Conservation (phyloP, 2,797 vertebrate species). For the Sorex maritimensis region DNA sequence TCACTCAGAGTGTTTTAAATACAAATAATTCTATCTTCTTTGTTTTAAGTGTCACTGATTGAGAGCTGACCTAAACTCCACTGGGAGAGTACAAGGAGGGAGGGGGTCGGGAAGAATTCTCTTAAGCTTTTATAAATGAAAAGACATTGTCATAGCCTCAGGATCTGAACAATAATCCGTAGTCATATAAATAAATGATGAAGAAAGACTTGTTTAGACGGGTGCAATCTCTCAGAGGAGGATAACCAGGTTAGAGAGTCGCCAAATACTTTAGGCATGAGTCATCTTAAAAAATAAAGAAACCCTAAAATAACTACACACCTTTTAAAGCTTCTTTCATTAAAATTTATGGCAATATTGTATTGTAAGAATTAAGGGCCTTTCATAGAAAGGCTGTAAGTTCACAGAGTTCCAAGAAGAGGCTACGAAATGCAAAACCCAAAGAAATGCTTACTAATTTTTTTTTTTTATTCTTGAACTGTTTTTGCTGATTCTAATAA, state of each 20-base stretch:
- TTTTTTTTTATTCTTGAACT: conserved; percentile 68
- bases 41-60: conserved; percentile 7
- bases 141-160: conserved; percentile 27
- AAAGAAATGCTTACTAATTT: conserved; percentile 60
- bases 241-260: conserved; percentile 62
- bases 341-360: neutral
- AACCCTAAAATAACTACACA: conserved; percentile 56
- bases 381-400: conserved; percentile 11
- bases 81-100: neutral
- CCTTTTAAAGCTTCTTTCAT: conserved; percentile 45
- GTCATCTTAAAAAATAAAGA: conserved; percentile 60
- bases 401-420: conserved; percentile 61
- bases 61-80: neutral
- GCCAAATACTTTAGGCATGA: conserved; percentile 68
- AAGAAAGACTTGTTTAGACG: conserved; percentile 71
- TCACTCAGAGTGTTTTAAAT: conserved; percentile 36
- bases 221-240: conserved; percentile 66
- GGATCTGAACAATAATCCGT: conserved; percentile 59
- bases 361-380: neutral
- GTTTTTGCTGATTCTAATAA: conserved; percentile 78
- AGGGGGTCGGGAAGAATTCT: neutral
- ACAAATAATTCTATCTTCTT: conserved; percentile 55
- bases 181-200: conserved; percentile 57
- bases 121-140: conserved; percentile 43
- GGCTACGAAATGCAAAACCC: conserved; percentile 53